These are phyloP conservation scores for Phenacoccus solenopsis DNA, from an alignment of 1,140 invertebrate species.

Conservation along the genomic window DNA sequence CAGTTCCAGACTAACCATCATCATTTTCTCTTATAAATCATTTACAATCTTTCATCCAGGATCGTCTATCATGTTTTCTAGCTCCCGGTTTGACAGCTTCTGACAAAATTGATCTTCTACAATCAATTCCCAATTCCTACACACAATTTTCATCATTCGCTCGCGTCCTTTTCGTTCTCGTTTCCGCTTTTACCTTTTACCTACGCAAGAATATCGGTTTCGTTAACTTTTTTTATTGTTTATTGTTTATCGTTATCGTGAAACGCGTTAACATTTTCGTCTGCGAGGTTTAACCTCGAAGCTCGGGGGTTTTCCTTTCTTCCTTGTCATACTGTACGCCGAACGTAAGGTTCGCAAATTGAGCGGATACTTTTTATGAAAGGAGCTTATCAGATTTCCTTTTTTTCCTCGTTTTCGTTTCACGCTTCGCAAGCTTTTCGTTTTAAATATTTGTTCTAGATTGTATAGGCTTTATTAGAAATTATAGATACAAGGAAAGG, in stretches of 20 bases:
- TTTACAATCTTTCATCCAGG: slow-evolving; percentile 17
- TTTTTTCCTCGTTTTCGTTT: too few relatives aligned
- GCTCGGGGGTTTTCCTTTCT: background rate
- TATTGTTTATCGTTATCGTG: background rate
- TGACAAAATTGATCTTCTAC: slow-evolving; percentile 18
- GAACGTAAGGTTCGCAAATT: too few relatives aligned
- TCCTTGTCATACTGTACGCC: too few relatives aligned
- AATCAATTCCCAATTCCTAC: slow-evolving; percentile 9
- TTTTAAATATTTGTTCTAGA: too few relatives aligned
- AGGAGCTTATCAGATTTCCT: too few relatives aligned
- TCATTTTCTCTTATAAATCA: slow-evolving; percentile 18
- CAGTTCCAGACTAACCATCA: slow-evolving; percentile 13
- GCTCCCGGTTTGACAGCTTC: slow-evolving; percentile 14
- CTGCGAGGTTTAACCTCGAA: background rate
- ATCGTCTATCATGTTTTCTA: slow-evolving; percentile 18
- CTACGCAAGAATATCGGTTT: background rate
- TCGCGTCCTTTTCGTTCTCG: background rate
- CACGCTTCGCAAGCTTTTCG: too few relatives aligned
- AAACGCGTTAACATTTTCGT: background rate
- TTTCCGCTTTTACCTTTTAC: background rate
- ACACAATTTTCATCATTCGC: background rate
- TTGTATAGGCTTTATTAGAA: too few relatives aligned
- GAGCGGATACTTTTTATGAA: too few relatives aligned
- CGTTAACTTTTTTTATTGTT: slow-evolving; percentile 1
- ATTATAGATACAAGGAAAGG: too few relatives aligned